Percentiles rank a stretch among this genome's conserved stretches.
Evolutionary conservation across 2,888 invertebrate species (phyloP).

Genomic region (Harpalus rubripes): DNA sequence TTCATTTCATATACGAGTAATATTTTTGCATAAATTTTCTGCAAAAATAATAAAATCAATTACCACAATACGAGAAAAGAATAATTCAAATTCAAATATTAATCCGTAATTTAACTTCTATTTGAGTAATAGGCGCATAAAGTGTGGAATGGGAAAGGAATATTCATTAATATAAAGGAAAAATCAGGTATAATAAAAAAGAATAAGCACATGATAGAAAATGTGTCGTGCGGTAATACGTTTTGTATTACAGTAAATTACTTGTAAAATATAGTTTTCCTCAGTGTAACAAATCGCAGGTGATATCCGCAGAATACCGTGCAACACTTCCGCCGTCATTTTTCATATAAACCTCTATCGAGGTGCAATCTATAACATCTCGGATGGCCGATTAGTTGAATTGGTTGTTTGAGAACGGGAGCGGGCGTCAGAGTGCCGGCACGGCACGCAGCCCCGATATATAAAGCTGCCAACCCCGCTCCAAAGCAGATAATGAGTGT

Average conservation of each 20-base stretch:
- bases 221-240: slow-evolving; percentile 28
- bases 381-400: slow-evolving; percentile 52
- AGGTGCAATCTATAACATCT: slow-evolving; percentile 58
- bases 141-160: not conserved
- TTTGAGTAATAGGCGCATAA: not conserved
- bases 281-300: slow-evolving; percentile 33
- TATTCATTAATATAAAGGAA: not conserved
- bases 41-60: too few relatives aligned
- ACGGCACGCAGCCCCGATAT: slow-evolving; percentile 52
- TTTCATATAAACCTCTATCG: slow-evolving; percentile 58
- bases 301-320: slow-evolving; percentile 54
- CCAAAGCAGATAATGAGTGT: slow-evolving; percentile 58
- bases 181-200: not conserved
- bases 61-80: too few relatives aligned
- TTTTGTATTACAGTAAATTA: slow-evolving; percentile 44
- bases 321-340: slow-evolving; percentile 57
- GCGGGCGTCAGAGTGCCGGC: slow-evolving; percentile 1
- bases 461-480: slow-evolving; percentile 28
- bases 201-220: slow-evolving; percentile 17
- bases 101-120: not conserved
- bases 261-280: slow-evolving; percentile 36
- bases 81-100: too few relatives aligned
- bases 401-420: not conserved
- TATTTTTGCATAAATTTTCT: too few relatives aligned
- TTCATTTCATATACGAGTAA: too few relatives aligned